phyloP scores from a whole-genome alignment of 2,113 vertebrate species.

The Aegithalos caudatus region DNA sequence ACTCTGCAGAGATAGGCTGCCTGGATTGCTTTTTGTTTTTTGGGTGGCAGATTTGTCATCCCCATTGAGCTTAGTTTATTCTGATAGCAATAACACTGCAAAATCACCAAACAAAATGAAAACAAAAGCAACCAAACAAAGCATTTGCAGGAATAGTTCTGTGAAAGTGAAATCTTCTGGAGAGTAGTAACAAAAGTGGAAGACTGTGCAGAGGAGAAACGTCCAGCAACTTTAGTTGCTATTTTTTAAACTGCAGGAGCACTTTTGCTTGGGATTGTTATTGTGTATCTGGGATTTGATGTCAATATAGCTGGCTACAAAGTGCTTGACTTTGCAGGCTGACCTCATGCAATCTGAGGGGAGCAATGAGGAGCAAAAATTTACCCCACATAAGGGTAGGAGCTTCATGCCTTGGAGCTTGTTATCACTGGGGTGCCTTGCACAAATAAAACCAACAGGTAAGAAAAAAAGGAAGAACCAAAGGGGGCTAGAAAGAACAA shows the following conservation, averaged over 20 bases:
- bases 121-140: neutral
- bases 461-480: neutral
- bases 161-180: neutral
- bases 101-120: neutral
- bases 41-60: neutral
- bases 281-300: neutral
- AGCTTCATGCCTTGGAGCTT: neutral
- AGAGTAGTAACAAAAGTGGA: neutral
- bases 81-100: neutral
- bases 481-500: neutral
- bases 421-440: neutral
- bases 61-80: neutral
- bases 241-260: neutral
- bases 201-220: neutral
- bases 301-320: neutral
- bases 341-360: neutral
- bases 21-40: neutral
- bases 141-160: neutral
- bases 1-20: neutral
- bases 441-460: neutral
- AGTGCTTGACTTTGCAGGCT: neutral
- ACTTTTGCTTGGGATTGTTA: neutral
- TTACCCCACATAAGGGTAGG: neutral
- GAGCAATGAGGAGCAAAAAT: neutral
- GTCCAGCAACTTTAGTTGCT: neutral